Evolutionary conservation across 2,888 invertebrate species (phyloP).

Genomic region (Blomia tropicalis): DNA sequence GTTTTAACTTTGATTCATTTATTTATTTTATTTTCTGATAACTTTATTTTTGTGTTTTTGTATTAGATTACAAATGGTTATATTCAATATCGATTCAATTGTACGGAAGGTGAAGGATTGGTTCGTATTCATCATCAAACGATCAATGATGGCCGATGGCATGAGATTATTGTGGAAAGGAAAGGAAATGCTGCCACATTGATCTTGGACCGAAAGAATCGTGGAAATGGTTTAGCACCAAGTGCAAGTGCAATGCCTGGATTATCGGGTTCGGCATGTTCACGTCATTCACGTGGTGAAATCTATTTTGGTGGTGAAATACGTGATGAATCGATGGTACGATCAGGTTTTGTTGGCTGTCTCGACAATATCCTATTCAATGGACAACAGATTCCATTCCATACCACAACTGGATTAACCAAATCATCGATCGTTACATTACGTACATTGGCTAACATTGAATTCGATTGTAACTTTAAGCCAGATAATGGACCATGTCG

Average conservation of each 20-base stretch:
- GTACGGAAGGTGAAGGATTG: constrained; percentile 74
- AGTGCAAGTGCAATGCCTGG: constrained; percentile 60
- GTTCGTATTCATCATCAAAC: constrained; percentile 58
- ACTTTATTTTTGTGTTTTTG: constrained; percentile 19
- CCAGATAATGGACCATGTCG: constrained; percentile 52
- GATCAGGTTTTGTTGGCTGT: constrained; percentile 74
- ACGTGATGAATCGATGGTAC: constrained; percentile 44
- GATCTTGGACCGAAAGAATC: constrained; percentile 56
- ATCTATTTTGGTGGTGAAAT: constrained; percentile 38
- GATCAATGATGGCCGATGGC: constrained; percentile 72
- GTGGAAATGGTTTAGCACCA: constrained; percentile 52
- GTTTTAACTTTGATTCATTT: constrained; percentile 2
- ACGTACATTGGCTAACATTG: constrained; percentile 46
- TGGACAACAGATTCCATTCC: constrained; percentile 55
- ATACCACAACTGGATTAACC: constrained; percentile 48
- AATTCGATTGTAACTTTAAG: constrained; percentile 42
- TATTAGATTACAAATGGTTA: constrained; percentile 56
- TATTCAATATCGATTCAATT: constrained; percentile 74
- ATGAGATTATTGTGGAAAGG: constrained; percentile 56
- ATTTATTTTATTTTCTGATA: neutral
- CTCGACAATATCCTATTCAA: constrained; percentile 69
- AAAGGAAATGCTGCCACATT: constrained; percentile 62
- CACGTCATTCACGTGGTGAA: constrained; percentile 50
- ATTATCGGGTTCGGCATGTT: too few relatives aligned
- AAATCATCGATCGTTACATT: constrained; percentile 40